Percentiles rank a stretch among this genome's conserved stretches.
Evolutionary conservation across 2,888 invertebrate species (phyloP).

Genomic region (Lepidocyrtoides sp.): DNA sequence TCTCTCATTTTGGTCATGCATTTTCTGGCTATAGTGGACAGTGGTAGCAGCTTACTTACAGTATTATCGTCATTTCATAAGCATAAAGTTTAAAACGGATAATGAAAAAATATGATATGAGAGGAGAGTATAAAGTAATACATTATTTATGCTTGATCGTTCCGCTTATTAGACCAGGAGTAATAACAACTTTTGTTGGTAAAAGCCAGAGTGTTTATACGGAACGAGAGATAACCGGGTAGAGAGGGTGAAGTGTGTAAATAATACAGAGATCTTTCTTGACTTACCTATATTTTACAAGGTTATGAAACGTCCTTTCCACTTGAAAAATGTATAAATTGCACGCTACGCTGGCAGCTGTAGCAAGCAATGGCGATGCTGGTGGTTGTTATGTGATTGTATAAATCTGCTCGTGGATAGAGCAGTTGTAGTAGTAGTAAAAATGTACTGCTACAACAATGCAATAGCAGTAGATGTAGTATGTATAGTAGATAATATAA

Average conservation of each 20-base stretch:
- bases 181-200: too few relatives aligned
- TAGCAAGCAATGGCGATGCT: conserved; percentile 11
- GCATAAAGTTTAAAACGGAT: conserved; percentile 5
- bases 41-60: neutral
- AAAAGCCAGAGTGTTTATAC: too few relatives aligned
- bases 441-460: too few relatives aligned
- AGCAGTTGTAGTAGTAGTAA: neutral
- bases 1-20: neutral
- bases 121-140: conserved; percentile 3
- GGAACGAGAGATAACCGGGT: neutral
- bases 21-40: too few relatives aligned
- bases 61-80: neutral
- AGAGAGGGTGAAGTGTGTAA: neutral
- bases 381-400: neutral
- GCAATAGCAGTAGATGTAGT: too few relatives aligned
- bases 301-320: conserved; percentile 72
- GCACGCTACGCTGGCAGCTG: conserved; percentile 1
- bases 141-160: neutral
- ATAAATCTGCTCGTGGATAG: neutral
- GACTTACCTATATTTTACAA: conserved; percentile 76
- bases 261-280: conserved; percentile 1
- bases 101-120: neutral
- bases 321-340: conserved; percentile 69
- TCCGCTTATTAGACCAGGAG: too few relatives aligned
- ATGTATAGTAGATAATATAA: conserved; percentile 48